These are phyloP conservation scores for Brachionus sp. DNA, from an alignment of 1,140 invertebrate genomes.

Conservation along the genomic window DNA sequence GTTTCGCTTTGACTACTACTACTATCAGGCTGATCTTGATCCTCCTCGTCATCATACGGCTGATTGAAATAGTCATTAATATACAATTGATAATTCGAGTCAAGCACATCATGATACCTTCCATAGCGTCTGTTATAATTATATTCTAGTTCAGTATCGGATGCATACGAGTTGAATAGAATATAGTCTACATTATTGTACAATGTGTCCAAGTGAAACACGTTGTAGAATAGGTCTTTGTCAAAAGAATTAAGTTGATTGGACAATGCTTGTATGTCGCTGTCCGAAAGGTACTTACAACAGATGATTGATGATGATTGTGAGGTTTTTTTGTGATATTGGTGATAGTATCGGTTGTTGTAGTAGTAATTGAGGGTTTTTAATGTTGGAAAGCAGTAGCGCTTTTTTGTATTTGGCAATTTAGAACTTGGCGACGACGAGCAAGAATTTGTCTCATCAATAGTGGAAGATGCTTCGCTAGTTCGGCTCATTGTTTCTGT, in stretches of 20 bases:
- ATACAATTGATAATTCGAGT: conserved; percentile 44
- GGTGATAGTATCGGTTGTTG: conserved; percentile 40
- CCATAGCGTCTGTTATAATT: conserved; percentile 35
- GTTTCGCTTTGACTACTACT: background rate
- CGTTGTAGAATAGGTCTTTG: conserved; percentile 31
- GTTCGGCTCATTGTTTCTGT: background rate
- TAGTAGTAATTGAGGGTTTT: conserved; percentile 34
- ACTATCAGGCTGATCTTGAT: background rate
- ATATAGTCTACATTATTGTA: conserved; percentile 44
- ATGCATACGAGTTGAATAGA: conserved; percentile 36
- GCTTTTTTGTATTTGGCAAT: background rate
- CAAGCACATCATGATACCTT: background rate
- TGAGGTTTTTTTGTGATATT: background rate
- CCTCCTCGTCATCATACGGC: conserved; percentile 23
- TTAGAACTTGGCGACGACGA: background rate
- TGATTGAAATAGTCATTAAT: conserved; percentile 46
- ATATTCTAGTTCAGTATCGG: conserved; percentile 31
- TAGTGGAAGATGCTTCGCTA: background rate
- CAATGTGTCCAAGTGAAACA: conserved; percentile 40
- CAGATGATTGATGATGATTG: background rate
- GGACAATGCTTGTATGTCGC: conserved; percentile 5
- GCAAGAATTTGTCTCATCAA: background rate
- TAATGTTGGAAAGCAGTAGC: conserved; percentile 38
- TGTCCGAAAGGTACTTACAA: conserved; percentile 43
- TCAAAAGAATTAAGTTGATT: conserved; percentile 21